Percentiles rank a stretch among this genome's conserved stretches.
These are phyloP conservation scores for Autographa pulchrina DNA, from an alignment of 2,888 invertebrate genomes.

Conservation along the genomic window DNA sequence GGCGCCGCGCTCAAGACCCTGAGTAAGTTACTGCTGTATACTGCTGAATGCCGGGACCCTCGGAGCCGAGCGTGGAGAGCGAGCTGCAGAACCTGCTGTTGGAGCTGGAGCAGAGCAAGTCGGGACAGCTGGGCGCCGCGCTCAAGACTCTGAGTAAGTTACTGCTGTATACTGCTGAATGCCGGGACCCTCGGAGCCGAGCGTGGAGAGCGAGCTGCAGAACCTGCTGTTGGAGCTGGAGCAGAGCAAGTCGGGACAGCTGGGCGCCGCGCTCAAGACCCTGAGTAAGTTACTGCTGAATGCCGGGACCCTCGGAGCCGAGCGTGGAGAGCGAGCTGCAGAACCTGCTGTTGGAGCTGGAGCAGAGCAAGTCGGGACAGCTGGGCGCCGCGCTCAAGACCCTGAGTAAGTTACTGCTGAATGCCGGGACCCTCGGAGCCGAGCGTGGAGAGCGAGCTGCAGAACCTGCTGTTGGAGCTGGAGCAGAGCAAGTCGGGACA, in stretches of 20 bases:
- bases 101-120: conserved; percentile 78
- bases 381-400: conserved; percentile 74
- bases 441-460: conserved; percentile 78
- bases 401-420: conserved; percentile 71
- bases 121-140: conserved; percentile 68
- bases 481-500: conserved; percentile 74
- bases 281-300: conserved; percentile 71
- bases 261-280: conserved; percentile 73
- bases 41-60: conserved; percentile 72
- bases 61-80: conserved; percentile 76
- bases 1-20: conserved; percentile 73
- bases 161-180: conserved; percentile 52
- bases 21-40: conserved; percentile 64
- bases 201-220: conserved; percentile 80
- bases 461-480: conserved; percentile 76
- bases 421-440: conserved; percentile 78
- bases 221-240: conserved; percentile 78
- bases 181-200: conserved; percentile 76
- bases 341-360: conserved; percentile 75
- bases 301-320: conserved; percentile 78
- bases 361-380: conserved; percentile 72
- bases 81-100: conserved; percentile 78
- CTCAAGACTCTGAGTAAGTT: conserved; percentile 78
- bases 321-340: conserved; percentile 81
- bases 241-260: conserved; percentile 70